Base-by-base conservation (phyloP, 1,140 invertebrate species). In the Pseudoatta argentina region DNA sequence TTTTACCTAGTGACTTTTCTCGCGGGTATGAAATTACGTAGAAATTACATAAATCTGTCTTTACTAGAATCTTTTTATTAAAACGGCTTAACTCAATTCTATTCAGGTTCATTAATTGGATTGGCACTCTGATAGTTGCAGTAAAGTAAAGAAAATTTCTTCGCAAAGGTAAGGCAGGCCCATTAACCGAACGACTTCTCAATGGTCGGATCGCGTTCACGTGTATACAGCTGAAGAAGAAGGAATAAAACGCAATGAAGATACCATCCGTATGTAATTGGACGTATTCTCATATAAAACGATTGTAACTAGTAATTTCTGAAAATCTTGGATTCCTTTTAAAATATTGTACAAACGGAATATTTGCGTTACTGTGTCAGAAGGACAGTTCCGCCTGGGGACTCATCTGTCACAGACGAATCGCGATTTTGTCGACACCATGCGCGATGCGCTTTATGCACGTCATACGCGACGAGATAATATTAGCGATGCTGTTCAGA, bases 401-500 rank as follows among this genome's bases (percentile, higher is more conserved):
- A n/a, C 55, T 73, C 69, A 73, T 75, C 69, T 75, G 79, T 83
- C 79, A 83, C n/a, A 21, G 71, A 24, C 21, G 21, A 82, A 73
- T 82, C 79, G 44, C 79, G 79, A 83, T 82, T 73, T 73, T 24
- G 79, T 83, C 79, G 79, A 53, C 69, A 59, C 12, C 67, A 51
- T 24, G 77, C 64, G 69, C 69, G 48, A 57, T 81, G 69, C 44
- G 79, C 55, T 83, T 75, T 75, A 63, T 48, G 69, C 57, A 55
- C 69, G 53, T 73, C 55, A 61, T 16, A 72, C 55, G 27, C 79
- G 55, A 73, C 67, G 79, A 83, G 79, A 83, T 83, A 83, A 83
- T 83, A 75, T 83, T 81, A 61, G 79, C 79, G 66, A 18, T 55
- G 55, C 79, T 44, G 73, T 75, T 83, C 69, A 75, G 79, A 73